Evolutionary conservation across 2,797 vertebrate genomes (phyloP).

Genomic region (Cercopithecus diana): DNA sequence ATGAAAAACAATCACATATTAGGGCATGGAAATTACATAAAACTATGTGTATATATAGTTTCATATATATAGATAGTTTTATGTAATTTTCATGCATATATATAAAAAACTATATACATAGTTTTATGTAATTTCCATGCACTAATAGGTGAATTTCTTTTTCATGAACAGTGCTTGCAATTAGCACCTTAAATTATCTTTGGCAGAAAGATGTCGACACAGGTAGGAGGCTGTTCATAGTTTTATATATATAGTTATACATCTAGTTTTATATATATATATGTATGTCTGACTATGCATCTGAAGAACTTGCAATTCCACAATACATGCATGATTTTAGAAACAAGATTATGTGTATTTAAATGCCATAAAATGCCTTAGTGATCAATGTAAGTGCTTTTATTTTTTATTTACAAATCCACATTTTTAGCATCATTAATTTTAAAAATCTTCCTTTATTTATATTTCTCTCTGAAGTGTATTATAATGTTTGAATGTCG

Average conservation of each 20-base stretch:
- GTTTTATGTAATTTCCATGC: not conserved
- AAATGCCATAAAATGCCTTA: not conserved
- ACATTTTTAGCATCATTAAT: not conserved
- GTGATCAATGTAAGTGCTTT: not conserved
- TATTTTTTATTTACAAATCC: not conserved
- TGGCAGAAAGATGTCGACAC: not conserved
- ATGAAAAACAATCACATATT: not conserved
- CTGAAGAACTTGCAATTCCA: not conserved
- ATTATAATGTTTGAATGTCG: not conserved
- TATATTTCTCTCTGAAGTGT: not conserved
- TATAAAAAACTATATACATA: not conserved
- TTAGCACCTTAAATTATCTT: conserved; percentile 3
- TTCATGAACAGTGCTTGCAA: not conserved
- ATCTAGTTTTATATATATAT: too few species aligned
- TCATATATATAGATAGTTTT: not conserved
- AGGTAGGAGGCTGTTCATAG: not conserved
- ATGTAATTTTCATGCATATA: too few species aligned
- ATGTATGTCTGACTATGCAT: not conserved
- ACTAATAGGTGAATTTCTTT: not conserved
- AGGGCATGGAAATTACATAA: not conserved
- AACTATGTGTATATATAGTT: not conserved
- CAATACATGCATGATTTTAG: not conserved
- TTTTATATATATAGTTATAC: too few species aligned
- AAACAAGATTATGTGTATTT: not conserved
- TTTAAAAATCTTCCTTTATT: not conserved